Evolutionary conservation across 2,113 vertebrate genomes (phyloP), one percentile per base, ranked within the genome.

Genomic region (Erpornis zantholeuca): DNA sequence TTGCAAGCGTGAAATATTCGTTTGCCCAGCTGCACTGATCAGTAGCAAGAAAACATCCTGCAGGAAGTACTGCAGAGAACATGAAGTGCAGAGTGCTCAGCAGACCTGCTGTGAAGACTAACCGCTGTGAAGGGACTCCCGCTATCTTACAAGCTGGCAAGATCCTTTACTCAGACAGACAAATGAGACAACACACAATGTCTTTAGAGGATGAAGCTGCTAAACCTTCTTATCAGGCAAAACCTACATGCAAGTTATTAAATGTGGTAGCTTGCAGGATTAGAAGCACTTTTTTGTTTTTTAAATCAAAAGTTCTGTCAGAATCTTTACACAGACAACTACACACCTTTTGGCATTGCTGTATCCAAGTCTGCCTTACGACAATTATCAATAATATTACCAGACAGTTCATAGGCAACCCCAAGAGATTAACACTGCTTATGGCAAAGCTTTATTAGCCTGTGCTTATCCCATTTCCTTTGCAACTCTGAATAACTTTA

Each of bases 11-110:
- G 69, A 82, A 84, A 83, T 27, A 73, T 3, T 81, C 0, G 0
- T 81, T 42, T 88, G 49, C 31, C 17, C 25, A 61, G 50, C 36
- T 80, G 42, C 68, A 38, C 42, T 59, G 16, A 73, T 21, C 35
- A 33, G 76, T 6, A 44, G 36, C 36, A 60, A 71, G 65, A 90
- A 69, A 90, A 82, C 63, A 85, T 47, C 71, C 88, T 93, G 82
- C 88, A 95, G 63, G 84, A 95, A 96, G 72, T 36, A 31, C 29
- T 63, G 54, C 86, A 94, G 42, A 88, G 76, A 81, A 54, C 38
- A 71, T 3, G 2, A 27, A 2, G n/a, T 49, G 61, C 82, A 70
- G 54, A 77, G 52, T 3, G 28, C 52, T 63, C 59, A 73, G 86
- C 73, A 90, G 80, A 75, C 17, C 35, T 82, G 49, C 60, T 38